Evolutionary conservation across 92 coral and sea anemone genomes (phyloP), one percentile per base, ranked within the genome.

Genomic region (Scolanthus callimorphus): DNA sequence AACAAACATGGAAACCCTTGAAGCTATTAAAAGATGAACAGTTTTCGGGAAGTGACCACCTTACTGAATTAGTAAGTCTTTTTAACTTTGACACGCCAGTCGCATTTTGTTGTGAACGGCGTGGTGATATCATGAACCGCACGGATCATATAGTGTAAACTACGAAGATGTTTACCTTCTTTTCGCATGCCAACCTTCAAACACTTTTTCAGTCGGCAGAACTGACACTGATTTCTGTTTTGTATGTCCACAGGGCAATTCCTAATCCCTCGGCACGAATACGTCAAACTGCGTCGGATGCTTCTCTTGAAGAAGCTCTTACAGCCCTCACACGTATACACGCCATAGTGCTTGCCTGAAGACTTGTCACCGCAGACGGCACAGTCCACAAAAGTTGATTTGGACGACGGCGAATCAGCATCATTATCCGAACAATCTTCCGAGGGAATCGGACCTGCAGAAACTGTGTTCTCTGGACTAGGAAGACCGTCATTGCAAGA

Each of bases 341-440:
- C 97, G 28, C 99, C 99, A 55, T 94, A 94, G 51, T 94, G 99
- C 58, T 94, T 94, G 37, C 99, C 99, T 11, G 94, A 84, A 11
- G 97, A 89, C 46, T 90, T 90, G 49, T 94, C 99, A 3, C 96
- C 90, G 51, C 99, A 94, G 1, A 94, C 99, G 6, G 83, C 97
- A 51, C 99, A 94, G 49, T 88, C 99, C 21, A 84, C 67, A 25
- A 48, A 82, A 11, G 17, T 4, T 0, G 65, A 77, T 63, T 76
- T 81, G 1, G 67, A 29, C 27, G 75, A 59, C 20, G 65, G 39
- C 11, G 29, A 29, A 12, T 64, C 72, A 23, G 12, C 2, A 9
- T 62, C 71, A 48, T 28, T 62, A 20, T 62, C 78, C 10, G 78
- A 71, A 23, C 51, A 62, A 11, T 71, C 71, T 63, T 53, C 78